Base-by-base conservation (phyloP, 1,140 invertebrate species). In the Lasioglossum baleicum region DNA sequence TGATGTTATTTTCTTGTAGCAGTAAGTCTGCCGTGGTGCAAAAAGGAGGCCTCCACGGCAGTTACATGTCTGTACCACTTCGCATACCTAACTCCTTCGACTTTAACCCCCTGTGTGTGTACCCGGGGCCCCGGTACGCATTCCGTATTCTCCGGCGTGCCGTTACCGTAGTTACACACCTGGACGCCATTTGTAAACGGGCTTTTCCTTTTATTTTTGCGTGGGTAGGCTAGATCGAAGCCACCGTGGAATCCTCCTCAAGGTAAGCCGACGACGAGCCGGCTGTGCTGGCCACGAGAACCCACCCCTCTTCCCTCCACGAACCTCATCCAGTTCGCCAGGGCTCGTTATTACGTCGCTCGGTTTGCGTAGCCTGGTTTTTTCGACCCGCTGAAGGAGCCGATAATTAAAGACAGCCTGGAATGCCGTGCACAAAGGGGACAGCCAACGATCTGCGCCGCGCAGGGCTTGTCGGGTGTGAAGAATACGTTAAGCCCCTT, bases 1-100 rank as follows among this genome's bases (percentile, higher is more conserved):
- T 90, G 87, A 90, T 90, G 88, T 90, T 90, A 89, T 90, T 90
- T 90, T 89, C 88, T 90, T 90, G 84, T 87, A 81, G 85, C 82
- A 86, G 84, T 88, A 85, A 86, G 84, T 88, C 70, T 82, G 84
- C 65, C 35, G 60, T 66, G 66, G 73, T 26, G 75, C 82, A 87
- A 88, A 90, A 88, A 90, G 81, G 22, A 51, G 58, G 60, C 74
- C 82, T 56, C 73, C 79, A 74, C 75, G 75, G 84, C 87, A 83
- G 83, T 87, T 90, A 84, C 83, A 87, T 63, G 84, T 87, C 81
- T 72, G 82, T 75, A 82, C 75, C 84, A 80, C 76, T 85, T 78
- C 75, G 78, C 85, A 85, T 85, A 86, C 74, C 80, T 88, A 78
- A 75, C 87, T 84, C 70, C 58, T 78, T 77, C 83, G 79, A 72